Percentiles rank a stretch among this genome's conserved stretches.
Evolutionary conservation across 2,797 vertebrate species (phyloP).

Genomic region (Danio tinwini): DNA sequence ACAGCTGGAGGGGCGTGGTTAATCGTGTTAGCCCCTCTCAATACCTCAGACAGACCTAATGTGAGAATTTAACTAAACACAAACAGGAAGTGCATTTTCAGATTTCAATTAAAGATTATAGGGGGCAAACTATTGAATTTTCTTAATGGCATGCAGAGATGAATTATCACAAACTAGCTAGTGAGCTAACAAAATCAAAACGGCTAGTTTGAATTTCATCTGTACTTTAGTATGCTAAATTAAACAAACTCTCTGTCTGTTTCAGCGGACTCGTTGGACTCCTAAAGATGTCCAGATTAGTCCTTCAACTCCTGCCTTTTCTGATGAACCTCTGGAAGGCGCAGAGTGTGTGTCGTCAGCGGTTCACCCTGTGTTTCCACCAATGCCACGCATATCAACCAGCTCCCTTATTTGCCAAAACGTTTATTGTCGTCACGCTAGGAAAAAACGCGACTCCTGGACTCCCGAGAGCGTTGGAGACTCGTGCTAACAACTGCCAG

Average conservation of each 20-base stretch:
- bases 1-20: no score
- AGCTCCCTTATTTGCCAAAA: conserved; percentile 74
- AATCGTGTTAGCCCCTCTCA: no score
- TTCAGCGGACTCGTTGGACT: conserved; percentile 76
- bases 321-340: conserved; percentile 57
- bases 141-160: no score
- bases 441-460: conserved; percentile 31
- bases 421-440: conserved; percentile 62
- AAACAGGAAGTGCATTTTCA: no score
- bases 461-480: conserved; percentile 17
- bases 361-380: conserved; percentile 59
- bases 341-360: conserved; percentile 52
- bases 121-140: no score
- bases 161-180: no score
- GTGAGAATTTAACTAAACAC: no score
- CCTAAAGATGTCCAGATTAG: conserved; percentile 66
- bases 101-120: no score
- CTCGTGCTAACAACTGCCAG: background rate
- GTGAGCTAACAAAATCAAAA: no score
- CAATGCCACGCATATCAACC: conserved; percentile 65
- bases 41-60: no score
- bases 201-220: no score
- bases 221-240: no score
- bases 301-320: conserved; percentile 53
- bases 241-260: background rate